Conservation (phyloP, 2,888 invertebrate species). For the Phaedon cochleariae region DNA sequence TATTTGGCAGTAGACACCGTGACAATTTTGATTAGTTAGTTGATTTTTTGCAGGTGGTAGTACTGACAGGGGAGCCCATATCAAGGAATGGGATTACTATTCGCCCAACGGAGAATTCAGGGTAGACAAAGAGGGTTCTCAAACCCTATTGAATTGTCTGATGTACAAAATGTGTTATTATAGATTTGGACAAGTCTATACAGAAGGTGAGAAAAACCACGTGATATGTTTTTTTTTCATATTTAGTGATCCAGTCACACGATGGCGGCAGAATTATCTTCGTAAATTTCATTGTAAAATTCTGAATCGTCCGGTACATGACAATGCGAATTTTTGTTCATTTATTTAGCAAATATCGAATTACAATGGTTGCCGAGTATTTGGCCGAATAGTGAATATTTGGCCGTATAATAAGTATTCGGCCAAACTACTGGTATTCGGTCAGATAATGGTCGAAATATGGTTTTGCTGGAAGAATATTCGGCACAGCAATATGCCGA, state of each 20-base stretch:
- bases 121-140: constrained; percentile 93
- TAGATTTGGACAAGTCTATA: constrained; percentile 95
- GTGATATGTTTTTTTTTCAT: constrained; percentile 3
- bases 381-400: too few species aligned
- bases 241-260: neutral
- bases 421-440: too few species aligned
- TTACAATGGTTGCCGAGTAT: too few species aligned
- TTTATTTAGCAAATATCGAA: too few species aligned
- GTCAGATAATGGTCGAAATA: too few species aligned
- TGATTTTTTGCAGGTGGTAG: constrained; percentile 75
- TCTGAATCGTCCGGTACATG: too few species aligned
- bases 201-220: constrained; percentile 77
- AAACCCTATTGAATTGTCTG: constrained; percentile 91
- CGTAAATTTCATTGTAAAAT: too few species aligned
- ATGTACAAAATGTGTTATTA: constrained; percentile 99
- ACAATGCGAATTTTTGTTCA: too few species aligned
- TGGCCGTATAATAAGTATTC: too few species aligned
- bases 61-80: constrained; percentile 93
- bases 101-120: constrained; percentile 95
- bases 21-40: constrained; percentile 64
- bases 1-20: too few species aligned
- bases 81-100: constrained; percentile 97
- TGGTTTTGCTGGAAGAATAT: too few species aligned
- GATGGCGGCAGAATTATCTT: neutral
- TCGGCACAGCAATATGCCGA: too few species aligned